phyloP scores from a whole-genome alignment of 2,113 vertebrate species.

The Pterocles gutturalis region DNA sequence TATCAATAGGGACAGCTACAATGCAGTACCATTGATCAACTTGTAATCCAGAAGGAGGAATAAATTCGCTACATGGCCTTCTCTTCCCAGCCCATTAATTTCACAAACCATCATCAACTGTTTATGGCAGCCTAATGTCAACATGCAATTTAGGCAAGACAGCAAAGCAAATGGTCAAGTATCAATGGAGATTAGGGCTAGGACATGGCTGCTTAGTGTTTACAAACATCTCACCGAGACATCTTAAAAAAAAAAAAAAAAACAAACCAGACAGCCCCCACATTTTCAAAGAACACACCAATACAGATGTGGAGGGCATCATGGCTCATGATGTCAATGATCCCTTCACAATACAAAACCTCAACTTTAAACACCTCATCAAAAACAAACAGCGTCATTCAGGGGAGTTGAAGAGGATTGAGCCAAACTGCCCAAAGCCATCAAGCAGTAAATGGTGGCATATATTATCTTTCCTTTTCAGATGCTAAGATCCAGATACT shows the following conservation, averaged over 20 bases:
- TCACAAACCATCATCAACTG: background rate
- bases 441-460: background rate
- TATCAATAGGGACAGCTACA: background rate
- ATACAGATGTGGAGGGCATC: background rate
- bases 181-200: constrained; percentile 24
- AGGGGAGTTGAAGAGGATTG: background rate
- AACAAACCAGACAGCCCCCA: background rate
- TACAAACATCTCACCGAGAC: background rate
- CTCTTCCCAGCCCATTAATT: constrained; percentile 29
- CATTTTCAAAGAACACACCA: background rate
- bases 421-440: background rate
- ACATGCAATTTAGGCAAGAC: background rate
- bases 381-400: background rate
- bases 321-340: background rate
- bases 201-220: background rate
- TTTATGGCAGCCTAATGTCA: constrained; percentile 67
- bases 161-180: constrained; percentile 18
- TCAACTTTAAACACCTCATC: background rate
- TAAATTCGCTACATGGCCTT: background rate
- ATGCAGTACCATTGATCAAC: constrained; percentile 35
- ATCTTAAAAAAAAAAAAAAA: background rate
- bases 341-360: background rate
- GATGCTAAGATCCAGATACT: background rate
- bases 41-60: constrained; percentile 21
- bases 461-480: background rate